Conservation (phyloP, 1,140 invertebrate genomes). For the Pogonognathellus flavescens region DNA sequence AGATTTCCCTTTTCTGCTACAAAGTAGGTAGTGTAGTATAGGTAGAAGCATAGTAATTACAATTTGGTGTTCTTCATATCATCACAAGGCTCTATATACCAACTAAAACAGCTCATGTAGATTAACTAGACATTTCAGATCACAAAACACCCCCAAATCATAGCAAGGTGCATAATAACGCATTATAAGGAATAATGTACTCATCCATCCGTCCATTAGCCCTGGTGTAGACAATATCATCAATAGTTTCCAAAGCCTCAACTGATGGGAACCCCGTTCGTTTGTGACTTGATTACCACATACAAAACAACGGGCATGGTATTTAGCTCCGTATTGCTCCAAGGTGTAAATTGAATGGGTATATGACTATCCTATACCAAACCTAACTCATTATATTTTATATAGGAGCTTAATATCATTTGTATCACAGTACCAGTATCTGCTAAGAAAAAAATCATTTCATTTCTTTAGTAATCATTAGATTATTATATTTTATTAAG, state of each 20-base stretch:
- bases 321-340: conserved; percentile 54
- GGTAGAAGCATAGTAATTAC: not conserved
- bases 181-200: conserved; percentile 19
- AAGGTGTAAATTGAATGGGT: conserved; percentile 63
- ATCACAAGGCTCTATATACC: not conserved
- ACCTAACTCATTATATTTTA: not conserved
- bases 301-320: conserved; percentile 28
- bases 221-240: conserved; percentile 40
- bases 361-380: not conserved
- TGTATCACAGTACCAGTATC: too few species aligned
- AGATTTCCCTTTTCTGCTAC: conserved; percentile 13
- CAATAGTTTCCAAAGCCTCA: conserved; percentile 14
- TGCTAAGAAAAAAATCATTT: conserved; percentile 10
- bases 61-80: not conserved
- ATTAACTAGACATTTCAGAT: too few species aligned
- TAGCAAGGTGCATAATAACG: conserved; percentile 22
- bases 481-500: conserved; percentile 23
- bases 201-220: conserved; percentile 20
- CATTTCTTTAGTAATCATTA: conserved; percentile 38
- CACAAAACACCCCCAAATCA: too few species aligned
- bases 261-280: not conserved
- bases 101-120: too few species aligned
- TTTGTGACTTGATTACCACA: conserved; percentile 23
- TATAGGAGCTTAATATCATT: not conserved
- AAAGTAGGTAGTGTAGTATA: not conserved